Evolutionary conservation across 2,888 invertebrate species (phyloP).

Genomic region (Nymphalis c-album): DNA sequence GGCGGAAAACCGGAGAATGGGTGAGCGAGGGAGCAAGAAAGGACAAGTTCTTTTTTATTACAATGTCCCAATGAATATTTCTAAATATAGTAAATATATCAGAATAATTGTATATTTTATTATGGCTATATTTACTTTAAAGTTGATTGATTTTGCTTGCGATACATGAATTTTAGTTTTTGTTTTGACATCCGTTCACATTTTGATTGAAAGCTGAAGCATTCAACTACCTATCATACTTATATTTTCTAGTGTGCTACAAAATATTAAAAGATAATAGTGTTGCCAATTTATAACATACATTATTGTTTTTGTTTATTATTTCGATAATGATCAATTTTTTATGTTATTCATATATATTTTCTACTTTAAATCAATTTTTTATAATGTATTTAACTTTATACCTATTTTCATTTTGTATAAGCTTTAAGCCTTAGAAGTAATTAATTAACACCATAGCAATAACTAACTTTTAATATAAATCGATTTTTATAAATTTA

Average conservation of each 20-base stretch:
- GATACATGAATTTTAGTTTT: constrained; percentile 36
- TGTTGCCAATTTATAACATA: constrained; percentile 24
- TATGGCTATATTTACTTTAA: constrained; percentile 27
- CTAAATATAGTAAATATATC: constrained; percentile 5
- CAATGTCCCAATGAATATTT: constrained; percentile 27
- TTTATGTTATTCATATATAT: neutral
- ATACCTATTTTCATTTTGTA: neutral
- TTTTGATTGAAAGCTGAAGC: constrained; percentile 40
- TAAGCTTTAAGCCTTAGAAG: neutral
- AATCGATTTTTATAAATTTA: too few relatives aligned
- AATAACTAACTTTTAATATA: too few relatives aligned
- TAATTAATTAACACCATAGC: neutral
- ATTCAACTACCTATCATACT: constrained; percentile 21
- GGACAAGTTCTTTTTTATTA: constrained; percentile 54
- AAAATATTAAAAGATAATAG: constrained; percentile 11
- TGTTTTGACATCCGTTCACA: constrained; percentile 52
- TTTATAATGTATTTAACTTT: neutral
- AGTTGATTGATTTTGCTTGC: constrained; percentile 22
- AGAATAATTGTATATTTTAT: constrained; percentile 9
- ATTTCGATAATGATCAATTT: neutral
- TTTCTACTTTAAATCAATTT: neutral
- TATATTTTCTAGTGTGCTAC: constrained; percentile 14
- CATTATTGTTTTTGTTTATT: neutral
- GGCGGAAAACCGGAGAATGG: constrained; percentile 76
- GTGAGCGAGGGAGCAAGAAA: constrained; percentile 66